These are phyloP conservation scores for Parapristionchus giblindavisi DNA, from an alignment of 2,888 invertebrate species.

Conservation along the genomic window DNA sequence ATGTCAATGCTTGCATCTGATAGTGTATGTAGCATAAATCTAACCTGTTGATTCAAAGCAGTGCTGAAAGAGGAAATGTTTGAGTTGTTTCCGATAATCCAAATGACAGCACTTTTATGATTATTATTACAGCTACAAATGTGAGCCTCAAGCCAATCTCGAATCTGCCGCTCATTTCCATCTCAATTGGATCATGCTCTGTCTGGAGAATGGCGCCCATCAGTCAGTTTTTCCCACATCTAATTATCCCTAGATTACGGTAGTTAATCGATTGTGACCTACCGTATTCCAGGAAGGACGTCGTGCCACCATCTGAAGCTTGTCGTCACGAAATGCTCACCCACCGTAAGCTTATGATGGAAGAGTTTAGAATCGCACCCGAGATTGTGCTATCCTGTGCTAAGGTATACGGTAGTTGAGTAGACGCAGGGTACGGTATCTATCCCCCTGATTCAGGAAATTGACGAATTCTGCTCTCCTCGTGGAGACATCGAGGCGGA, in stretches of 20 bases:
- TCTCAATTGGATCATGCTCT: slow-evolving; percentile 79
- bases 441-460: slow-evolving; percentile 42
- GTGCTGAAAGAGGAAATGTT: too few species aligned
- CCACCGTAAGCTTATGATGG: slow-evolving; percentile 85
- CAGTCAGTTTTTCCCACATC: slow-evolving; percentile 40
- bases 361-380: slow-evolving; percentile 90
- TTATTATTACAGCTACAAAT: slow-evolving; percentile 77
- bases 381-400: slow-evolving; percentile 89
- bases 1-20: too few species aligned
- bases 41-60: too few species aligned
- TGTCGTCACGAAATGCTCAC: slow-evolving; percentile 89
- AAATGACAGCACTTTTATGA: too few species aligned
- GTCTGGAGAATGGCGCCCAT: slow-evolving; percentile 79
- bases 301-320: slow-evolving; percentile 74
- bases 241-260: not conserved
- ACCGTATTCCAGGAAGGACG: not conserved
- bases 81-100: too few species aligned
- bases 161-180: slow-evolving; percentile 71
- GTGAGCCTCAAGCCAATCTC: slow-evolving; percentile 76
- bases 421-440: not conserved
- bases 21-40: too few species aligned
- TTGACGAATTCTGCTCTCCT: slow-evolving; percentile 75
- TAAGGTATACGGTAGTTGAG: slow-evolving; percentile 58
- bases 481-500: slow-evolving; percentile 74
- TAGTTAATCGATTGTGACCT: not conserved